phyloP scores from a whole-genome alignment of 2,888 invertebrate species.

The Acleris holmiana region DNA sequence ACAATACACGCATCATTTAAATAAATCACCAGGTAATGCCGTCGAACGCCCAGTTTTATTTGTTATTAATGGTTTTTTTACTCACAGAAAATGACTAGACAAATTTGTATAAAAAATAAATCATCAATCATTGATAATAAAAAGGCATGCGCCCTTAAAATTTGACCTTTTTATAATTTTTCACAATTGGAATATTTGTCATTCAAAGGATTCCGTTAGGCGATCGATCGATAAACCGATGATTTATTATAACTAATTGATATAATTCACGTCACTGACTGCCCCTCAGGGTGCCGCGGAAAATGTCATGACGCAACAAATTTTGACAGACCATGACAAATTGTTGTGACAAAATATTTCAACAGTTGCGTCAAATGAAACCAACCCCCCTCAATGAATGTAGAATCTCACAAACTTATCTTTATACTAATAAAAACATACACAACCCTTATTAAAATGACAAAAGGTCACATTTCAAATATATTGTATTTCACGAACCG shows the following conservation, averaged over 20 bases:
- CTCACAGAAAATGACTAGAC: constrained; percentile 2
- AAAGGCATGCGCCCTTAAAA: constrained; percentile 49
- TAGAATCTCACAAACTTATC: constrained; percentile 41
- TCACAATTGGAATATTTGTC: constrained; percentile 65
- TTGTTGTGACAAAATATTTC: constrained; percentile 85
- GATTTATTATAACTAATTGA: constrained; percentile 78
- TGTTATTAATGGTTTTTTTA: neutral
- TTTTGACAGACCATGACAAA: constrained; percentile 79
- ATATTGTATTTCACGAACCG: constrained; percentile 29
- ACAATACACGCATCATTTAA: too few relatives aligned
- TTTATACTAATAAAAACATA: constrained; percentile 30
- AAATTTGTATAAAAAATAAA: constrained; percentile 39
- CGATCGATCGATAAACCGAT: constrained; percentile 65
- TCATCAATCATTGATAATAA: constrained; percentile 47
- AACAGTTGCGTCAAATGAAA: constrained; percentile 74
- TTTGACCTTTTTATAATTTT: constrained; percentile 45
- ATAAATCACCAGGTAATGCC: neutral
- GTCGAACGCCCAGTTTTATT: neutral
- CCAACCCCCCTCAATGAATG: constrained; percentile 59
- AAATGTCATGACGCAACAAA: constrained; percentile 73
- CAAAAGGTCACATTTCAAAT: constrained; percentile 23
- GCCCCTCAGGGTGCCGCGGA: constrained; percentile 60
- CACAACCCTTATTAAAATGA: constrained; percentile 11
- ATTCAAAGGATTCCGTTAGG: constrained; percentile 74
- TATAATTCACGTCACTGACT: constrained; percentile 70